Base-by-base conservation (phyloP, 2,797 vertebrate species). In the Darevskia nairensis region DNA sequence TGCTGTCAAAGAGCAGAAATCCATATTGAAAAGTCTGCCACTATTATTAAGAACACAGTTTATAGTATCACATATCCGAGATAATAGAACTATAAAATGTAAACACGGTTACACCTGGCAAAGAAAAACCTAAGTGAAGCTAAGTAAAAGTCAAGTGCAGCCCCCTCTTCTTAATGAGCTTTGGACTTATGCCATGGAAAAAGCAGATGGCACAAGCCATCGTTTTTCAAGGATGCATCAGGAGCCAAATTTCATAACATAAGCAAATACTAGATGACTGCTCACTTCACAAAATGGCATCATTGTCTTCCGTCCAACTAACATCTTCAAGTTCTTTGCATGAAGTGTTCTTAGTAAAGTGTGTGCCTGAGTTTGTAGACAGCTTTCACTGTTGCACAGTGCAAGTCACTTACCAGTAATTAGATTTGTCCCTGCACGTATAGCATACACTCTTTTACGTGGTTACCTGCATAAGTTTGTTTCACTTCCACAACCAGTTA, bases 81-180 rank as follows among this genome's bases (percentile, higher is more conserved):
- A 82, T 39, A 79, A 88, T 0, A 79, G 44, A 13, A 75, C 89
- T 78, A 82, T 29, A 86, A 59, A 92, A 94, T 13, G 29, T 79
- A 92, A 93, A 91, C 89, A 89, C 80, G 88, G 66, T 91, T 91
- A 91, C 71, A 93, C 46, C 44, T 93, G 88, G 69, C 75, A 82
- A 39, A 80, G 13, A 74, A 55, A 3, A 88, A 66, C 69, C 17
- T 64, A 19, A 64, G 5, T 64, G 29, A 71, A 71, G 29, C 74
- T 78, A 68, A 91, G 55, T 87, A 11, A 64, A 86, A 21, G 64
- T 61, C 32, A 91, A 76, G 80, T 81, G 80, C 84, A 91, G 90
- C 82, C 80, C 71, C 79, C 89, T 85, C 35, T 89, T 75, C 74
- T 89, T n/a, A 89, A 93, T 88, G 41, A n/a, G 89, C n/a, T 75